phyloP scores from a whole-genome alignment of 2,797 vertebrate genomes.

The Agapornis canus region DNA sequence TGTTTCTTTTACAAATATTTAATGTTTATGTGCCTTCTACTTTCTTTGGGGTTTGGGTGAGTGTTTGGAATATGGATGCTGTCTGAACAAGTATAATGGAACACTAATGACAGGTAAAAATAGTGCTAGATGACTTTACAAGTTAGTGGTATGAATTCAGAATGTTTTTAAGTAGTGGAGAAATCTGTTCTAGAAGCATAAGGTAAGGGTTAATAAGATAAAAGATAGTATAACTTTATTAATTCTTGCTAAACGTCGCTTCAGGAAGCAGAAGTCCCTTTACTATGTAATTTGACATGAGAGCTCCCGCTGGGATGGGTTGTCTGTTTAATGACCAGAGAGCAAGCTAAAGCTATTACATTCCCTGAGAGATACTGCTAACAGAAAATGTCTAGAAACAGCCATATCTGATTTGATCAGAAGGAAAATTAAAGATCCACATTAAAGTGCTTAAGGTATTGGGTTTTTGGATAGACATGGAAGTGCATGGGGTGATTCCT shows the following conservation, averaged over 20 bases:
- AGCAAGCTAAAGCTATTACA: not conserved
- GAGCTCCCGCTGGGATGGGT: not conserved
- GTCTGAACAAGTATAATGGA: slow-evolving; percentile 62
- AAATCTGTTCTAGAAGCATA: not conserved
- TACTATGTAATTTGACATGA: not conserved
- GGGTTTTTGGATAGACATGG: accelerated
- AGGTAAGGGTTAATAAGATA: not conserved
- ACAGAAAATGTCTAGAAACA: not conserved
- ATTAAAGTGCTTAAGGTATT: not conserved
- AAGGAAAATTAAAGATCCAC: not conserved
- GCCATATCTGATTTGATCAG: not conserved
- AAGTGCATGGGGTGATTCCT: accelerated
- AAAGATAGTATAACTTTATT: not conserved
- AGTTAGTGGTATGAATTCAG: not conserved
- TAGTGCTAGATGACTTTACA: not conserved
- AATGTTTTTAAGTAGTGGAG: not conserved
- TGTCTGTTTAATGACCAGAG: not conserved
- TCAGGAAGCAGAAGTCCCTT: not conserved
- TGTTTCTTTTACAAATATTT: slow-evolving; percentile 67
- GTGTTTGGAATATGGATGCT: slow-evolving; percentile 45
- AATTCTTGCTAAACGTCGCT: not conserved
- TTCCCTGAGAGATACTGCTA: not conserved
- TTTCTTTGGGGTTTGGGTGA: slow-evolving; percentile 52
- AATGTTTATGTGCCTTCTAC: slow-evolving; percentile 78
- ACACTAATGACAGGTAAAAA: slow-evolving; percentile 34